These are phyloP conservation scores for Carcharodon carcharias DNA, from an alignment of 2,797 vertebrate species.

Conservation along the genomic window DNA sequence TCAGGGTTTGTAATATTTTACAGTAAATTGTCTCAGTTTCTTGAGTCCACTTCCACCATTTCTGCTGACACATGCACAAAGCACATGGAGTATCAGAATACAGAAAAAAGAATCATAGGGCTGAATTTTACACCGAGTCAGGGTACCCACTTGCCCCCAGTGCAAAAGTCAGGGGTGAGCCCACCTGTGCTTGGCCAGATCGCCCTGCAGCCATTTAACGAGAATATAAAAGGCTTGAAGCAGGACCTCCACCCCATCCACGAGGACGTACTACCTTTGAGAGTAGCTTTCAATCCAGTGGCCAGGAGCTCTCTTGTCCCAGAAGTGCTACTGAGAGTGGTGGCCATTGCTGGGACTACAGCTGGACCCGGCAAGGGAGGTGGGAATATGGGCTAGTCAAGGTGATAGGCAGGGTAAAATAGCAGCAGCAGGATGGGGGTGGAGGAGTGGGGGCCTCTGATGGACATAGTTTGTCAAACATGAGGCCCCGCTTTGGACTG, in stretches of 20 bases:
- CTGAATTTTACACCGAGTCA: not conserved
- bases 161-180: not conserved
- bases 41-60: not conserved
- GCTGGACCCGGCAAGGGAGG: too few relatives aligned
- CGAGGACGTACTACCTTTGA: not conserved
- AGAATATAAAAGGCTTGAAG: too few relatives aligned
- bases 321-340: too few relatives aligned
- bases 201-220: not conserved
- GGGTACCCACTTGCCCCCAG: not conserved
- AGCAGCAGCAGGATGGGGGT: too few relatives aligned
- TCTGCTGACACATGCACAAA: not conserved
- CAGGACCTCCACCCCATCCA: not conserved
- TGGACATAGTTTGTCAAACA: too few relatives aligned
- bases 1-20: not conserved
- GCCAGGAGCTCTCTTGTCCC: not conserved
- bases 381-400: too few relatives aligned
- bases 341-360: too few relatives aligned
- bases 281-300: not conserved
- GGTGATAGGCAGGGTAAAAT: too few relatives aligned
- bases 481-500: too few relatives aligned
- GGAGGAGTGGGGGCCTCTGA: too few relatives aligned
- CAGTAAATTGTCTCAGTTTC: not conserved
- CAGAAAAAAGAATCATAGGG: not conserved
- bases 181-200: not conserved
- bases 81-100: not conserved